Base-by-base conservation (phyloP, 2,797 vertebrate genomes). In the Acipenser ruthenus region DNA sequence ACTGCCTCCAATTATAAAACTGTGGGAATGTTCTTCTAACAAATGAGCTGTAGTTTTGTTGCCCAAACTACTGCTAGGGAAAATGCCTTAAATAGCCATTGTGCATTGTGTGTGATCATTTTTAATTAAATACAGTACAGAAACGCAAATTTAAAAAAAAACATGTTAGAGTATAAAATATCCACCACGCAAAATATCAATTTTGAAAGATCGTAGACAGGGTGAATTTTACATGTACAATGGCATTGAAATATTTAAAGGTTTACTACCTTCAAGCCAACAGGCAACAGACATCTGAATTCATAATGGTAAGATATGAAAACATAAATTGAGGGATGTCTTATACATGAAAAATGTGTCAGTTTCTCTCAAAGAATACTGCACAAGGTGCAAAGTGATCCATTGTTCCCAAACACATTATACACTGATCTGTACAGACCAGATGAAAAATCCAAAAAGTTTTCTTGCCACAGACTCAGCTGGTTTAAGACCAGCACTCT, bases 401-500 rank as follows among this genome's bases (percentile, higher is more conserved):
- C 23, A 37, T 37, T 23, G 5, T 50, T 50, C 50, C 52, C 60
- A 67, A 15, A 67, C 60, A 37, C 65, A 47, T 49, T 13, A n/a
- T n/a, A n/a, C 55, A 11, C 6, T 13, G 10, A 67, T 37, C 48
- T 50, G 7, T 59, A 48, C 51, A 7, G 58, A 59, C 37, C 7
- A 58, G 4, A 13, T 15, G 50, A 6, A 52, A 67, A 65, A 7
- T 12, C 49, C 37, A n/a, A 50, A 67, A 60, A 60, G 56, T 67
- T 67, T 64, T 11, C 48, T 8, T 6, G 37, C 37, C 71, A 69
- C 86, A 87, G 82, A 84, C 85, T 84, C 85, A 88, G 86, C 84
- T 87, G 88, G 86, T 85, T 77, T 82, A 87, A 85, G 85, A 82
- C 84, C 78, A 82, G 83, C 85, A 82, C 77, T 74, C 69, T 56